A percentile compares a stretch with the other conserved stretches of the same genome.
phyloP scores from a whole-genome alignment of 2,888 invertebrate genomes.

The Epirrita christyi region DNA sequence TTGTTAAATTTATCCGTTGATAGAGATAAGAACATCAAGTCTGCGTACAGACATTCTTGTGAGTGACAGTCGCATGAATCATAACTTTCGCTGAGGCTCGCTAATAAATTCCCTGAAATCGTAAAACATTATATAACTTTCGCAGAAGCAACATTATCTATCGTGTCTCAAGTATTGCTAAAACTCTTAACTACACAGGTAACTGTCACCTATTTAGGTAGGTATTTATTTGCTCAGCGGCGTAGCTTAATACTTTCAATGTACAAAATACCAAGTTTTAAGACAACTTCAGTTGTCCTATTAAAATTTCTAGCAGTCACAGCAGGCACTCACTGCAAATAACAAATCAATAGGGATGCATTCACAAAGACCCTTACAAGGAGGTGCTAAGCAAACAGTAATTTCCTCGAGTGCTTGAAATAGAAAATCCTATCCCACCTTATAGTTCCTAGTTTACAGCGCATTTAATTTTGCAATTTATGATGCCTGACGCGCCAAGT shows the following conservation, averaged over 20 bases:
- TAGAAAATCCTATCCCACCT: slow-evolving; percentile 7
- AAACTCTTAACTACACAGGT: neutral
- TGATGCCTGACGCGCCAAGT: slow-evolving; percentile 7
- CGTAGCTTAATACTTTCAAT: no score
- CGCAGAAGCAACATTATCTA: slow-evolving; percentile 5
- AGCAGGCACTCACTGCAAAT: neutral
- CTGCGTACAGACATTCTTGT: slow-evolving; percentile 9
- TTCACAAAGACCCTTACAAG: neutral
- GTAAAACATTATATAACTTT: slow-evolving; percentile 26
- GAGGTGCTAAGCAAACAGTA: slow-evolving; percentile 1
- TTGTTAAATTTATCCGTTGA: neutral
- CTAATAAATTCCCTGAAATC: slow-evolving; percentile 25
- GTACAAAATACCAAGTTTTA: no score
- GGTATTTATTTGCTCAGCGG: no score
- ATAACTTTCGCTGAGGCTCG: slow-evolving; percentile 29
- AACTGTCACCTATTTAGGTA: no score
- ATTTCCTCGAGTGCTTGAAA: slow-evolving; percentile 3
- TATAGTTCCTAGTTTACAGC: slow-evolving; percentile 1
- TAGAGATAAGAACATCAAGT: slow-evolving; percentile 6
- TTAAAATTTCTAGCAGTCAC: neutral
- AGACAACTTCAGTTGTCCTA: no score
- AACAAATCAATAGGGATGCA: neutral
- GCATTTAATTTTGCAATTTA: slow-evolving; percentile 16
- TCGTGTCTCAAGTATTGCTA: neutral
- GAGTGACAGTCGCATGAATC: slow-evolving; percentile 25